Percentiles rank a stretch among this genome's conserved stretches.
phyloP scores from a whole-genome alignment of 2,888 invertebrate genomes.

The Neoaliturus tenellus region DNA sequence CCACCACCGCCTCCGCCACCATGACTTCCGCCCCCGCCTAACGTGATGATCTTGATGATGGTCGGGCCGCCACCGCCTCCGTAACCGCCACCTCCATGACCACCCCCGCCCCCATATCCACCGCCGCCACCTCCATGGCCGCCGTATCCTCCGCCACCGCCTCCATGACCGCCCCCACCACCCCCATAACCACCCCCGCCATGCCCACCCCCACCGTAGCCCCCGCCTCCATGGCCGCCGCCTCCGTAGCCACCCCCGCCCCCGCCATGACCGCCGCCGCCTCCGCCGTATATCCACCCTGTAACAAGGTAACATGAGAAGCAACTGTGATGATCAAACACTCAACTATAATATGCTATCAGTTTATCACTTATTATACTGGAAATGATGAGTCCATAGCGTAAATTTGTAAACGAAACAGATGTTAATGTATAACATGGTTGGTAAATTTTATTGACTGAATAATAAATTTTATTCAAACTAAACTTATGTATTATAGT shows the following conservation, averaged over 20 bases:
- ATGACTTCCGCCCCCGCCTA: conserved; percentile 42
- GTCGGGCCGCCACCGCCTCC: conserved; percentile 46
- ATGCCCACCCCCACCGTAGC: conserved; percentile 39
- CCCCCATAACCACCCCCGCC: conserved; percentile 56
- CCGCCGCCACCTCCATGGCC: conserved; percentile 15
- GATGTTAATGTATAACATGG: too few relatives aligned
- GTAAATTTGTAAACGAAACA: too few relatives aligned
- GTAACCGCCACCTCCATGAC: conserved; percentile 12
- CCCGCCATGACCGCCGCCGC: conserved; percentile 36
- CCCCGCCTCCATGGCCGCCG: conserved; percentile 54
- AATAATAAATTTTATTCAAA: too few relatives aligned
- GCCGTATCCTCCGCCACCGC: conserved; percentile 42
- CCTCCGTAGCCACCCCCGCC: conserved; percentile 10
- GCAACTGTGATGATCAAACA: too few relatives aligned
- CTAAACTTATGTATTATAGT: too few relatives aligned
- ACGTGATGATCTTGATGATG: conserved; percentile 50
- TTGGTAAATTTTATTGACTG: too few relatives aligned
- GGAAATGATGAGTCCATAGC: too few relatives aligned
- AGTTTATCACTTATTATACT: too few relatives aligned
- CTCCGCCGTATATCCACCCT: conserved; percentile 48
- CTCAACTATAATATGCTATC: too few relatives aligned
- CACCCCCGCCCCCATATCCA: neutral
- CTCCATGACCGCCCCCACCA: conserved; percentile 56
- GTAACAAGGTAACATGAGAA: neutral
- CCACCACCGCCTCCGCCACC: conserved; percentile 18